Evolutionary conservation across 2,113 vertebrate genomes (phyloP), one percentile per base, ranked within the genome.

Genomic region (Rhabdomys dilectus): DNA sequence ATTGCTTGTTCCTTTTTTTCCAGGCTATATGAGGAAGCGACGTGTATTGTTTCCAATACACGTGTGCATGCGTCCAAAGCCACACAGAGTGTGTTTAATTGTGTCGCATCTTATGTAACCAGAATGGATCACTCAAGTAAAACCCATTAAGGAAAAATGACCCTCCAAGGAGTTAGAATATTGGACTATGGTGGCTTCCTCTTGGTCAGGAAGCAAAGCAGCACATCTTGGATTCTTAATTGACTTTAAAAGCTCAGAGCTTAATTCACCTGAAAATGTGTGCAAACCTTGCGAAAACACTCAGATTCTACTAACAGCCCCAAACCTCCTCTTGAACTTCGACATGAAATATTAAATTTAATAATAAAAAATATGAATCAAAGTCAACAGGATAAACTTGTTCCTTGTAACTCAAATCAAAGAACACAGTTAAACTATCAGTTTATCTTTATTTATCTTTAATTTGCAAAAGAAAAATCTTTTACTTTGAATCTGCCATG

Each of bases 91-190:
- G 7, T 0, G 24, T 53, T 93, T 97, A 64, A 98, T 92, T 97
- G 91, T 88, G 72, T 42, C 34, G 53, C 39, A 0, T 94, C 36
- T 93, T 96, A 94, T 81, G 7, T 92, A 93, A 97, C 22, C 95
- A 97, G 22, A 48, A 97, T 94, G 81, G 51, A 29, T 98, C 80
- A n/a, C 94, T 96, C 31, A 87, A 89, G 73, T 77, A 96, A 96
- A 97, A 96, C 89, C 72, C 82, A 93, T 96, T 97, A 97, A 88
- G 76, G 21, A 89, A 82, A 75, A 68, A 42, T 70, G 89, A 86
- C 48, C 98, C 51, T 97, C 94, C 68, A 48, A 98, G 45, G 89
- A 96, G 64, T 96, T 96, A 68, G 4, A 91, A 21, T 95, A 88
- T 89, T 56, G 96, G 1, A 7, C 81, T 90, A 77, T 42, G 85